phyloP scores from a whole-genome alignment of 1,140 invertebrate species.

The Drosophila elegans region DNA sequence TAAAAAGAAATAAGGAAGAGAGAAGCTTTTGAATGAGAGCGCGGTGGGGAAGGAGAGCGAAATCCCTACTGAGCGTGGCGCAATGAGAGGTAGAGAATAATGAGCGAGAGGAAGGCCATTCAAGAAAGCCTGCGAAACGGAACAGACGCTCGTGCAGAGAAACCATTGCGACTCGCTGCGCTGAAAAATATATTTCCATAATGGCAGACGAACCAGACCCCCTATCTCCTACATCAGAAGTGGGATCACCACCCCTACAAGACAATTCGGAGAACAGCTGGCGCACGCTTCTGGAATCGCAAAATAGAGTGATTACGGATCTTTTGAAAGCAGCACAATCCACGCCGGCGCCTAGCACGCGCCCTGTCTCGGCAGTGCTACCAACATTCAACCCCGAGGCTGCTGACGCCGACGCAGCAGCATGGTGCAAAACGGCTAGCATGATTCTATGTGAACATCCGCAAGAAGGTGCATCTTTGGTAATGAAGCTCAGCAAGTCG shows the following conservation, averaged over 20 bases:
- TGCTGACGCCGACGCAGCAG: not conserved
- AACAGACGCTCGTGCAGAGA: too few relatives aligned
- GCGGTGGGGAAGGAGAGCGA: too few relatives aligned
- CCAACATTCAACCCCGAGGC: not conserved
- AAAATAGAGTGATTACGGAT: not conserved
- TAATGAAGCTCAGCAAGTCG: too few relatives aligned
- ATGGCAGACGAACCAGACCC: too few relatives aligned
- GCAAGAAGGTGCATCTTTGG: slow-evolving; percentile 1
- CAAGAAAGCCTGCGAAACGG: too few relatives aligned
- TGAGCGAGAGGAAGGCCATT: too few relatives aligned
- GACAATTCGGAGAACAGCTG: not conserved
- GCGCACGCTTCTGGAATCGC: not conserved
- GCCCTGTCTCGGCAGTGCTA: not conserved
- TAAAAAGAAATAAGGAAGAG: too few relatives aligned
- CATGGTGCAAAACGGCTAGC: slow-evolving; percentile 3
- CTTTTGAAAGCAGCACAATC: not conserved
- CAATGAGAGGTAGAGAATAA: too few relatives aligned
- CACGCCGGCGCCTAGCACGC: not conserved
- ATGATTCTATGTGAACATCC: not conserved
- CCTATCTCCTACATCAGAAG: not conserved
- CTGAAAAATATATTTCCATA: too few relatives aligned
- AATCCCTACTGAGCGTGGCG: too few relatives aligned
- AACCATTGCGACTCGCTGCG: too few relatives aligned
- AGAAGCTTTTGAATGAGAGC: too few relatives aligned
- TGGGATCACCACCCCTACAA: slow-evolving; percentile 2